Evolutionary conservation across 2,888 invertebrate genomes (phyloP).

Genomic region (Dolichomitus sp.): DNA sequence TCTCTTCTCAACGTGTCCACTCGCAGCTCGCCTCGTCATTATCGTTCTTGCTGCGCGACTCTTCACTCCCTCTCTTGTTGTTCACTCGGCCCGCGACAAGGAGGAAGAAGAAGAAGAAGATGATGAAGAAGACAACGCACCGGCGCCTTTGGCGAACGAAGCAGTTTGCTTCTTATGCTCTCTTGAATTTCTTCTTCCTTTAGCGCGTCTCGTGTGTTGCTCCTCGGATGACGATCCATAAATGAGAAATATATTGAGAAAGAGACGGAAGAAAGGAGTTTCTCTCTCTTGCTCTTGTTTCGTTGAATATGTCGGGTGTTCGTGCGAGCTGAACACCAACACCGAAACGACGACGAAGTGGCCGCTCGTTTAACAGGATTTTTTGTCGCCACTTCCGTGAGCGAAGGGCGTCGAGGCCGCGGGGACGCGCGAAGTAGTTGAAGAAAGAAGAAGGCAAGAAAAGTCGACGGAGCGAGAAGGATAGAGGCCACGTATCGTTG

Average conservation of each 20-base stretch:
- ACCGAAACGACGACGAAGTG: constrained; percentile 67
- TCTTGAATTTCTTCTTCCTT: constrained; percentile 33
- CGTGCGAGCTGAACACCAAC: constrained; percentile 23
- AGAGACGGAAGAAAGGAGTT: constrained; percentile 12
- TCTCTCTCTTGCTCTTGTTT: constrained; percentile 1
- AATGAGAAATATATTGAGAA: constrained; percentile 62
- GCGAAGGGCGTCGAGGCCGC: constrained; percentile 54
- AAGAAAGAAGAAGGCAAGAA: constrained; percentile 25
- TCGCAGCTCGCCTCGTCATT: constrained; percentile 74
- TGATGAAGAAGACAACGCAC: constrained; percentile 26
- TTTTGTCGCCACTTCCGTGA: constrained; percentile 74
- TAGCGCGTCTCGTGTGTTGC: constrained; percentile 7
- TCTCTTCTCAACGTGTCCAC: constrained; percentile 63
- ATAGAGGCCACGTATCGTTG: constrained; percentile 74
- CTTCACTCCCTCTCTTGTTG: constrained; percentile 29
- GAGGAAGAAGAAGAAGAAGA: constrained; percentile 4
- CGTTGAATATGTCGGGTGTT: not conserved
- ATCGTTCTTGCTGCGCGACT: constrained; percentile 71
- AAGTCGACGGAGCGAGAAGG: constrained; percentile 36
- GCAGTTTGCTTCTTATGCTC: not conserved
- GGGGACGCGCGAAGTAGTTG: constrained; percentile 29
- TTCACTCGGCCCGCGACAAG: not conserved
- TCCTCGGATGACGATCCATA: constrained; percentile 56
- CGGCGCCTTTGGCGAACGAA: constrained; percentile 41
- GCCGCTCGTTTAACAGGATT: constrained; percentile 77